Percentiles rank a stretch among this genome's conserved stretches.
These are phyloP conservation scores for Etheostoma spectabile DNA, from an alignment of 2,113 vertebrate species.

Conservation along the genomic window DNA sequence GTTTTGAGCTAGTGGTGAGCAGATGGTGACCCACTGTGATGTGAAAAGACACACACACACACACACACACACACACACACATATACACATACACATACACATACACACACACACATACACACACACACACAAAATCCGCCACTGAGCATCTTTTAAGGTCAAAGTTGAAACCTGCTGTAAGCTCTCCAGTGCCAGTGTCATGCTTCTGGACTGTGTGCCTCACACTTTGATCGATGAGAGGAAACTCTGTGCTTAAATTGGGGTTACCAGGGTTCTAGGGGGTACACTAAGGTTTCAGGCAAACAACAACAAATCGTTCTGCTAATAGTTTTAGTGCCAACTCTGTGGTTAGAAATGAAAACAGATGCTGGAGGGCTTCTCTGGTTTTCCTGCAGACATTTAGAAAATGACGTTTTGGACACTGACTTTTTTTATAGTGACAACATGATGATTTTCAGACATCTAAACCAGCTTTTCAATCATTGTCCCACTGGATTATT, in stretches of 20 bases:
- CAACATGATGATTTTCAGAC: background rate
- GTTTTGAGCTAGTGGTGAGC: conserved; percentile 64
- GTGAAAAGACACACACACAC: background rate
- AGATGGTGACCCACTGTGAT: conserved; percentile 45
- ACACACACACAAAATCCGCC: conserved; percentile 50
- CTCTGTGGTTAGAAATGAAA: conserved; percentile 63
- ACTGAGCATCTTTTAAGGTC: conserved; percentile 63
- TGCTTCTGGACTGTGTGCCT: conserved; percentile 49
- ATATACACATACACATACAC: conserved; percentile 25
- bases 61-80: conserved; percentile 31
- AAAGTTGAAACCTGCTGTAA: conserved; percentile 70
- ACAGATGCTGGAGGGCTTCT: conserved; percentile 44
- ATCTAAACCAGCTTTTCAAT: background rate
- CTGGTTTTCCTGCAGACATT: conserved; percentile 42
- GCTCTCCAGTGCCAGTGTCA: conserved; percentile 56
- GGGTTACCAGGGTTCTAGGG: conserved; percentile 74
- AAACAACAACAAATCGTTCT: conserved; percentile 71
- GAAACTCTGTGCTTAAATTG: conserved; percentile 75
- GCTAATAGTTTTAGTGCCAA: conserved; percentile 64
- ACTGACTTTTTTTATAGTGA: background rate
- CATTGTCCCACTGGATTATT: conserved; percentile 12
- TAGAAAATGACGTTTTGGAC: conserved; percentile 1
- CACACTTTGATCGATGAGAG: conserved; percentile 79
- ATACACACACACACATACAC: conserved; percentile 22
- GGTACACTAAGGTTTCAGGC: conserved; percentile 55